phyloP scores from a whole-genome alignment of 53 echinoderm and acorn worm genomes.

The Glandiceps talaboti region DNA sequence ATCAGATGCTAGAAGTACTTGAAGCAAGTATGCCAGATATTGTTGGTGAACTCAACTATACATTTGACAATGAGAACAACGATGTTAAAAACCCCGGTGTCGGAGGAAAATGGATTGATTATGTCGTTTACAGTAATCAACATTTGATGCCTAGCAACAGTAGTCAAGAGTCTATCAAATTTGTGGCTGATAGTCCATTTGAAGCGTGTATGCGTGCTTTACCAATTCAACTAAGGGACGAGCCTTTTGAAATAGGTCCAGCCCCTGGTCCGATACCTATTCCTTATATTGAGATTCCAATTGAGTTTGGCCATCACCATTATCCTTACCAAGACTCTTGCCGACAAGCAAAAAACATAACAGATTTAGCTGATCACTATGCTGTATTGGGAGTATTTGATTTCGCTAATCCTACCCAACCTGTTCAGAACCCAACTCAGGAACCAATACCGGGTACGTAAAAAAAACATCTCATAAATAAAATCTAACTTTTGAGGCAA shows the following conservation, averaged over 20 bases:
- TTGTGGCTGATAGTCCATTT: conserved; percentile 17
- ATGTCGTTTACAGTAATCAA: conserved; percentile 46
- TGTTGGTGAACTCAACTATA: conserved; percentile 43
- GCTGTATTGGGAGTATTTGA: conserved; percentile 55
- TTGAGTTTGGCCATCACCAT: conserved; percentile 9
- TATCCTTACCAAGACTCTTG: conserved; percentile 44
- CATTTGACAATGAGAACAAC: conserved; percentile 51
- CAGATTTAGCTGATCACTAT: conserved; percentile 74
- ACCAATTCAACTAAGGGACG: neutral
- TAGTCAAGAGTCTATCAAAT: conserved; percentile 35
- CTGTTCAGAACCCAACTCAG: neutral
- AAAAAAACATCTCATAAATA: too few relatives aligned
- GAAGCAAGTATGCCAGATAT: conserved; percentile 42
- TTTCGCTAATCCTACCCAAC: neutral
- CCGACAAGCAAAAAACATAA: conserved; percentile 13
- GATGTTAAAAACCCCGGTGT: conserved; percentile 30
- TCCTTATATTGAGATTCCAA: conserved; percentile 16
- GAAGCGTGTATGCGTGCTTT: conserved; percentile 21
- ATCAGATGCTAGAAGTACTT: conserved; percentile 40
- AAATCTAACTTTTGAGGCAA: too few relatives aligned
- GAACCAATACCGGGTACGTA: neutral
- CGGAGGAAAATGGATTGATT: conserved; percentile 53
- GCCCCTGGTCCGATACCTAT: neutral
- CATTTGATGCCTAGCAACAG: conserved; percentile 45
- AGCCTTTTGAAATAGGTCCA: neutral